These are phyloP conservation scores for Ladona fulva DNA, from an alignment of 1,140 invertebrate species.

Conservation along the genomic window DNA sequence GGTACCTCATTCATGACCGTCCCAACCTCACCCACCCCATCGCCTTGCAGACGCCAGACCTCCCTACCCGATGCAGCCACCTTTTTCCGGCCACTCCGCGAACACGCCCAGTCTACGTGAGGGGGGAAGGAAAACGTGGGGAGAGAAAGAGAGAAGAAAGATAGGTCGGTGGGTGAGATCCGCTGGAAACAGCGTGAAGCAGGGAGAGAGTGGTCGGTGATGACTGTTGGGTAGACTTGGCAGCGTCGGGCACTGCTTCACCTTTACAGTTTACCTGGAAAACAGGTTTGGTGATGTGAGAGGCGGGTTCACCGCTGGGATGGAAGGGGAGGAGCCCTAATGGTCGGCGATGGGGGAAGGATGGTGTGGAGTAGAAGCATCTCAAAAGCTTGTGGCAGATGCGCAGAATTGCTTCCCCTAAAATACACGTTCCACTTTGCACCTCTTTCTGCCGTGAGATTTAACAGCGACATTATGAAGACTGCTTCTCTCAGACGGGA, in stretches of 20 bases:
- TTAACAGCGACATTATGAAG: too few relatives aligned
- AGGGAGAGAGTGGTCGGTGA: background rate
- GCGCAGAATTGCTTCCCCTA: background rate
- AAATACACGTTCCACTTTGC: too few relatives aligned
- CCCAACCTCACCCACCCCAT: background rate
- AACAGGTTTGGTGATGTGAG: constrained; percentile 8
- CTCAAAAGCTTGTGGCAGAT: background rate
- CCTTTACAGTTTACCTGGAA: constrained; percentile 9
- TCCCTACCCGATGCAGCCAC: background rate
- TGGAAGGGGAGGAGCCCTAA: background rate
- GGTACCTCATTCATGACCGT: background rate
- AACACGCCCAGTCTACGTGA: background rate
- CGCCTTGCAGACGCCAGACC: background rate
- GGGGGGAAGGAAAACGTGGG: background rate
- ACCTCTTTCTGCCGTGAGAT: too few relatives aligned
- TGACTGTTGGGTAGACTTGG: background rate
- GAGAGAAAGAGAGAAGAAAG: background rate
- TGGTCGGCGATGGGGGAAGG: background rate
- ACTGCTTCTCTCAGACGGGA: too few relatives aligned
- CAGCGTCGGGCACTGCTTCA: background rate
- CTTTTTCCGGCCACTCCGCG: background rate
- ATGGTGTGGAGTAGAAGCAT: background rate
- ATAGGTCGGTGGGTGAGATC: background rate
- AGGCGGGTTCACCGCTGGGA: background rate
- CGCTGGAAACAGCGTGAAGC: background rate